Percentiles rank a stretch among this genome's conserved stretches.
Evolutionary conservation across 2,113 vertebrate genomes (phyloP).

Genomic region (Chaetura pelagica): DNA sequence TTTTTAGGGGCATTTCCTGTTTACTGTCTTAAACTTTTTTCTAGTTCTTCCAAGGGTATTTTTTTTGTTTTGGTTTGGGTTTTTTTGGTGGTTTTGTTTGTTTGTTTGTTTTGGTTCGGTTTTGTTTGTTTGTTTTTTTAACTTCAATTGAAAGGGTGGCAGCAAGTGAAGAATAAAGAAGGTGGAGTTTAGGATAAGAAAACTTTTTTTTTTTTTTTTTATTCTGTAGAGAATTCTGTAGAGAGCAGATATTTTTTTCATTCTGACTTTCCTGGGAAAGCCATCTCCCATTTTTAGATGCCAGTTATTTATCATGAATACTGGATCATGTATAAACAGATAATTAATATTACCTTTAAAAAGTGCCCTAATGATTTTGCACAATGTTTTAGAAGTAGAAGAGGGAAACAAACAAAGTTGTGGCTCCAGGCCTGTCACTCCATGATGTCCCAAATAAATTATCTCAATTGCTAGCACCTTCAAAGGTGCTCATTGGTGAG

Average conservation of each 20-base stretch:
- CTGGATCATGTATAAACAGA: background rate
- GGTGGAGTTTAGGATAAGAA: background rate
- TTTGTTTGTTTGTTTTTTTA: background rate
- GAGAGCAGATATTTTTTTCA: background rate
- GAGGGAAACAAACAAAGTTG: background rate
- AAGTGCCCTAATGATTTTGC: background rate
- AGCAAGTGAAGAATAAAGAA: background rate
- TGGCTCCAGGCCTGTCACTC: background rate
- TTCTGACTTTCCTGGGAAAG: background rate
- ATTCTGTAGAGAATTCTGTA: no score
- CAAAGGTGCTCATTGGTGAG: background rate
- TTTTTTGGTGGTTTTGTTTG: background rate
- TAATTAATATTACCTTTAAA: background rate
- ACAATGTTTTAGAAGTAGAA: background rate
- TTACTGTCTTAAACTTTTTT: background rate
- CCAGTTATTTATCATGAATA: background rate
- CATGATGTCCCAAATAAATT: background rate
- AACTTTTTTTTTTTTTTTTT: background rate
- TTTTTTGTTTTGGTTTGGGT: background rate
- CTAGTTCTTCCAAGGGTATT: background rate
- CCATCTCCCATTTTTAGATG: background rate
- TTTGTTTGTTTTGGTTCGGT: no score
- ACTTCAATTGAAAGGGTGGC: background rate
- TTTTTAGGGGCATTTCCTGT: background rate
- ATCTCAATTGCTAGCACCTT: background rate